Evolutionary conservation across 2,797 vertebrate genomes (phyloP).

Genomic region (Carduelis carduelis): DNA sequence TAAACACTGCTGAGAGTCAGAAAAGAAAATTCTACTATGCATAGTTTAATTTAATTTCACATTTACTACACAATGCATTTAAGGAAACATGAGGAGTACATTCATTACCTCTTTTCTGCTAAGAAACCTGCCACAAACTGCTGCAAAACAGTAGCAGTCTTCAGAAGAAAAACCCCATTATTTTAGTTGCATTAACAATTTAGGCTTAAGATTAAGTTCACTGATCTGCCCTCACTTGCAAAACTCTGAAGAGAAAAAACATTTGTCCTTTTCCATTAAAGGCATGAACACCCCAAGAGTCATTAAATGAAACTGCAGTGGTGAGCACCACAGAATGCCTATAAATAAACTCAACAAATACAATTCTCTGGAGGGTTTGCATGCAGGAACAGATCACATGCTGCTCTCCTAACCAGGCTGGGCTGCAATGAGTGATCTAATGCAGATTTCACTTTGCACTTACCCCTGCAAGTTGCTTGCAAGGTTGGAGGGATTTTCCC

Average conservation of each 20-base stretch:
- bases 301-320: neutral
- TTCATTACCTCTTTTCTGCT: neutral
- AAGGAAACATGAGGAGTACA: neutral
- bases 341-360: constrained; percentile 9
- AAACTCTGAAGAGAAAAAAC: neutral
- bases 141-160: neutral
- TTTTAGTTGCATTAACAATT: neutral
- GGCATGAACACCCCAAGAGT: neutral
- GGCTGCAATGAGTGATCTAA: neutral
- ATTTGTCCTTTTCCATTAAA: constrained; percentile 13
- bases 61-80: neutral
- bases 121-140: neutral
- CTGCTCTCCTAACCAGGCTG: neutral
- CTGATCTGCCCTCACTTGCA: neutral
- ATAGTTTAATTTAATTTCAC: neutral
- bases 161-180: neutral
- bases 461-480: neutral
- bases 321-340: neutral
- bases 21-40: neutral
- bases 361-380: neutral
- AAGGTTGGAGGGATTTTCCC: neutral
- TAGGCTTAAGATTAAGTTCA: neutral
- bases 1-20: neutral
- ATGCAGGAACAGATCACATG: neutral
- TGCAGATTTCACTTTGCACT: neutral